A percentile compares a stretch with the other conserved stretches of the same genome.
phyloP scores from a whole-genome alignment of 2,888 invertebrate genomes.

The Dolomedes plantarius region DNA sequence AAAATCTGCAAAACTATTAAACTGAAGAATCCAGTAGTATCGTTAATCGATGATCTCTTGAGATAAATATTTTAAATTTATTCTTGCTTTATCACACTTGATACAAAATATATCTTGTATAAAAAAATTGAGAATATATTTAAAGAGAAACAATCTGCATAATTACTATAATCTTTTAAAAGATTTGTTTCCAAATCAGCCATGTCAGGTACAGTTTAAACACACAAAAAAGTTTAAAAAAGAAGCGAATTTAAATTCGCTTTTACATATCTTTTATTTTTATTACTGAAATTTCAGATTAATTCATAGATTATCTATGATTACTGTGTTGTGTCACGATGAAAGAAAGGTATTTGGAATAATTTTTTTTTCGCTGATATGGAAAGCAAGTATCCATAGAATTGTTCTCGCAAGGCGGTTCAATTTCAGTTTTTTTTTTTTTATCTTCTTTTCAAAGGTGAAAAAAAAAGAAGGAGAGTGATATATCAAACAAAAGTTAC shows the following conservation, averaged over 20 bases:
- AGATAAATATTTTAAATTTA: no score
- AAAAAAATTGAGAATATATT: slow-evolving; percentile 6
- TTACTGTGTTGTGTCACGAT: slow-evolving; percentile 10
- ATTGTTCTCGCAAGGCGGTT: slow-evolving; percentile 43
- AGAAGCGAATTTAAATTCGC: background rate
- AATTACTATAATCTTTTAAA: slow-evolving; percentile 5
- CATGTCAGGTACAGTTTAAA: slow-evolving; percentile 12
- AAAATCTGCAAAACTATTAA: no score
- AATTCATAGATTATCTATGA: slow-evolving; percentile 58
- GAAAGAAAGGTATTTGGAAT: background rate
- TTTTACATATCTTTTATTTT: slow-evolving; percentile 17
- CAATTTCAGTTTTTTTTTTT: background rate
- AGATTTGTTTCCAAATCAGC: slow-evolving; percentile 25
- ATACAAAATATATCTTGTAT: no score
- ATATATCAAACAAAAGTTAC: slow-evolving; percentile 22
- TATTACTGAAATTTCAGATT: slow-evolving; percentile 31
- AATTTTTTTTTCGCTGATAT: background rate
- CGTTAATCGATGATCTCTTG: no score
- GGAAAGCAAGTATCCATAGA: slow-evolving; percentile 42
- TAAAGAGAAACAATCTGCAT: background rate
- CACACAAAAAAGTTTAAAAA: background rate
- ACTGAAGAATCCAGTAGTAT: no score
- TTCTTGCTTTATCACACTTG: no score
- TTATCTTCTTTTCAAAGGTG: no score
- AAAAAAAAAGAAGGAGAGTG: background rate